Percentiles rank a stretch among this genome's conserved stretches.
These are phyloP conservation scores for Columbina picui DNA, from an alignment of 2,113 vertebrate genomes.

Conservation along the genomic window DNA sequence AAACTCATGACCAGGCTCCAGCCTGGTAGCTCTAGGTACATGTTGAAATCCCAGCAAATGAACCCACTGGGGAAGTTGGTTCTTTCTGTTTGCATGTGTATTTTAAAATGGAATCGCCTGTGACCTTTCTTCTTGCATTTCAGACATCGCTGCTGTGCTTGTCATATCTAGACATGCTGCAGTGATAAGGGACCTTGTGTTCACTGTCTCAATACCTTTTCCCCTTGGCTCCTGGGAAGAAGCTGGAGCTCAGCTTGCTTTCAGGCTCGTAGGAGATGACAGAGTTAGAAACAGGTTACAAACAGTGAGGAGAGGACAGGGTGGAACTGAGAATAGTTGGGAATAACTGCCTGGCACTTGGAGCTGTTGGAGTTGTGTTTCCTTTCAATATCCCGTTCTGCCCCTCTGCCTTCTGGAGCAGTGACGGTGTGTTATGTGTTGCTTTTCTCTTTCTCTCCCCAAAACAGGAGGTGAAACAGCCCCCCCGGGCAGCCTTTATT, in stretches of 20 bases:
- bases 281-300: background rate
- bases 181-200: background rate
- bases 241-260: background rate
- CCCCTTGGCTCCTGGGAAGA: background rate
- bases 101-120: background rate
- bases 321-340: background rate
- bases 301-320: background rate
- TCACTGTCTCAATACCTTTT: background rate
- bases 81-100: background rate
- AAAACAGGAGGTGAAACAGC: background rate
- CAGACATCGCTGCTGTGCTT: background rate
- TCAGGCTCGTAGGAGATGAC: background rate
- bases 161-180: background rate
- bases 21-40: background rate
- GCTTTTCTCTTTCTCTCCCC: background rate
- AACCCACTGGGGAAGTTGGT: background rate
- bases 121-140: background rate
- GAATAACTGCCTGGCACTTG: background rate
- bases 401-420: background rate
- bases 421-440: fast-evolving
- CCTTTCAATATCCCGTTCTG: background rate
- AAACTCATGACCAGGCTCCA: background rate
- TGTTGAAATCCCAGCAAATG: background rate
- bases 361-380: background rate
- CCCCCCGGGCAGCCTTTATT: background rate